Evolutionary conservation across 2,113 vertebrate genomes (phyloP).

Genomic region (Mesembrinibis cayennensis): DNA sequence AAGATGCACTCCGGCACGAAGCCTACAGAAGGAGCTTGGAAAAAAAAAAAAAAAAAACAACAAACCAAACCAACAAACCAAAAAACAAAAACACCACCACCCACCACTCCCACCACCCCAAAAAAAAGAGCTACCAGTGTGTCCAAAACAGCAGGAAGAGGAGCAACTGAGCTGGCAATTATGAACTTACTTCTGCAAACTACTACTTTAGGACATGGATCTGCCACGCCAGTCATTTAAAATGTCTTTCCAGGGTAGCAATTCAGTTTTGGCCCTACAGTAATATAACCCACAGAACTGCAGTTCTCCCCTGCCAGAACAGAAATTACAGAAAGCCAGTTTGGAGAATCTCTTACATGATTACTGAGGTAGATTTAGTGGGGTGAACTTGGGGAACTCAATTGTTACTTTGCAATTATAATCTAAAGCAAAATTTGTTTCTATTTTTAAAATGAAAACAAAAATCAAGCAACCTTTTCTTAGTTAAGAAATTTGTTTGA

Average conservation of each 20-base stretch:
- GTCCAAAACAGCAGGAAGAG: background rate
- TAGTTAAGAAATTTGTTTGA: background rate
- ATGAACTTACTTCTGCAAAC: background rate
- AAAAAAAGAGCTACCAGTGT: background rate
- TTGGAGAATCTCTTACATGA: background rate
- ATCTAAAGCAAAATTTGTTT: background rate
- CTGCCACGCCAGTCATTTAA: background rate
- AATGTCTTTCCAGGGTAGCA: background rate
- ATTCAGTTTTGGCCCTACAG: background rate
- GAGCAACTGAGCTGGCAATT: background rate
- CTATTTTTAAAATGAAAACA: background rate
- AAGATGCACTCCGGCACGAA: slow-evolving; percentile 67
- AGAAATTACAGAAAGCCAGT: background rate
- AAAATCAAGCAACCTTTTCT: background rate
- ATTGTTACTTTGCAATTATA: background rate
- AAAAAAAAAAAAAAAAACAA: background rate
- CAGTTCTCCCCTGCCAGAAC: background rate
- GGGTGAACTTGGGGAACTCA: background rate
- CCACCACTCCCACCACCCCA: too few relatives aligned
- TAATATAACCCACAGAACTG: background rate
- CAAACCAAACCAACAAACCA: background rate
- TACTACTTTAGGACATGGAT: background rate
- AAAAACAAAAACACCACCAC: background rate
- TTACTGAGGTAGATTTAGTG: background rate
- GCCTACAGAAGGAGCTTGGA: slow-evolving; percentile 37